These are phyloP conservation scores for Fregata magnificens DNA, from an alignment of 2,113 vertebrate genomes.

Conservation along the genomic window DNA sequence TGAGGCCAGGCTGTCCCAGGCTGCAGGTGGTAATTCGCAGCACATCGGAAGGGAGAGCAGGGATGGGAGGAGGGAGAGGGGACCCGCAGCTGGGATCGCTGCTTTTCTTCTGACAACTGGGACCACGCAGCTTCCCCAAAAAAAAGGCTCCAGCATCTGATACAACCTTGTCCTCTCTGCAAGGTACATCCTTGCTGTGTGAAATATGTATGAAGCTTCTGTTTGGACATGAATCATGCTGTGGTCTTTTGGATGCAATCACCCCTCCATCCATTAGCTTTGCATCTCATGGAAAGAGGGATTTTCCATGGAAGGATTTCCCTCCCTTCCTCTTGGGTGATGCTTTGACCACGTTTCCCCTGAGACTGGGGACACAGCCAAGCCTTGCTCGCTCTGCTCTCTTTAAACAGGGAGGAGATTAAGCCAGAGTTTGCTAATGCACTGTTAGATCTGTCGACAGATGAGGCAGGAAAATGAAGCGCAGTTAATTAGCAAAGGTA, in stretches of 20 bases:
- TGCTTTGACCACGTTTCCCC: not conserved
- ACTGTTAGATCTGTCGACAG: not conserved
- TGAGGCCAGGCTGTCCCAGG: conserved; percentile 41
- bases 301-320: not conserved
- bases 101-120: not conserved
- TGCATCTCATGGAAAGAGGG: not conserved
- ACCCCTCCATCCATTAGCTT: not conserved
- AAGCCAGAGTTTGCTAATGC: not conserved
- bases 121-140: not conserved
- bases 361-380: not conserved
- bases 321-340: not conserved
- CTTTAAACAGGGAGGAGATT: not conserved
- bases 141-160: not conserved
- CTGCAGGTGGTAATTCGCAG: not conserved
- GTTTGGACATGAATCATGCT: not conserved
- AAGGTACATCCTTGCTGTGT: not conserved
- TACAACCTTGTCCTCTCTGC: not conserved
- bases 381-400: not conserved
- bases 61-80: not conserved
- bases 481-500: conserved; percentile 19
- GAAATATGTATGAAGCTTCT: conserved; percentile 17
- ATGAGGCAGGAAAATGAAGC: not conserved
- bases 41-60: not conserved
- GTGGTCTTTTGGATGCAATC: not conserved
- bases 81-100: not conserved